Base-by-base conservation (phyloP, 2,113 vertebrate species). In the Pachypanchax playfairii region DNA sequence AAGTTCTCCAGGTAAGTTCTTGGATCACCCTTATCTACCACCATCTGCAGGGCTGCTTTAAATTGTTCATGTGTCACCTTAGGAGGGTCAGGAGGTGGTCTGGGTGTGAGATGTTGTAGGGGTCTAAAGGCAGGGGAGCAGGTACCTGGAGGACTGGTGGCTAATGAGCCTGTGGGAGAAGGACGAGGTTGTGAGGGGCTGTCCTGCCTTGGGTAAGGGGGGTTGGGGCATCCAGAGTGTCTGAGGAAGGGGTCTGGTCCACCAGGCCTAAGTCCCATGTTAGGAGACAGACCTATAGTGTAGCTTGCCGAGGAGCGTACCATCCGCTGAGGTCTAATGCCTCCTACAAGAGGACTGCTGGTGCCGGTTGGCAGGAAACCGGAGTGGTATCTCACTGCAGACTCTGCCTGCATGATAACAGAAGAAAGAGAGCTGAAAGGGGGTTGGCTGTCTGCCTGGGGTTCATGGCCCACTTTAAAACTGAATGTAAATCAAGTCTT, bases 31-130 rank as follows among this genome's bases (percentile, higher is more conserved):
- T 97, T 96, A 84, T 99, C 96, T 28, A 99, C 97, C 15, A 99
- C 97, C 95, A 97, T 98, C 89, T 96, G 93, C 36, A 99, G 92
- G 0, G 97, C 98, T 4, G 96, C 96, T 80, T 98, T 98, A 85
- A 99, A 99, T 85, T 99, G 96, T 80, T 98, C 95, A 0, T 99
- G 98, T 0, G 96, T 98, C 67, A 98, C 96, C 7, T 98, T 91
- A 4, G 92, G 93, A 0, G 93, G 91, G 86, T 98, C 96, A 1
- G 95, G 95, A 0, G 89, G 78, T 0, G 85, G 85, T 58, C 94
- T 93, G 31, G 86, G 90, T 0, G 86, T 90, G 0, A 92, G 84
- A 79, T 96, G 92, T 75, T 91, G 94, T 28, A 92, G 87, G 72
- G 85, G 94, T 83, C 93, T 95, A 85, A 66, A 96, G 52, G 96